phyloP scores from a whole-genome alignment of 2,113 vertebrate genomes.

The Edolisoma coerulescens region DNA sequence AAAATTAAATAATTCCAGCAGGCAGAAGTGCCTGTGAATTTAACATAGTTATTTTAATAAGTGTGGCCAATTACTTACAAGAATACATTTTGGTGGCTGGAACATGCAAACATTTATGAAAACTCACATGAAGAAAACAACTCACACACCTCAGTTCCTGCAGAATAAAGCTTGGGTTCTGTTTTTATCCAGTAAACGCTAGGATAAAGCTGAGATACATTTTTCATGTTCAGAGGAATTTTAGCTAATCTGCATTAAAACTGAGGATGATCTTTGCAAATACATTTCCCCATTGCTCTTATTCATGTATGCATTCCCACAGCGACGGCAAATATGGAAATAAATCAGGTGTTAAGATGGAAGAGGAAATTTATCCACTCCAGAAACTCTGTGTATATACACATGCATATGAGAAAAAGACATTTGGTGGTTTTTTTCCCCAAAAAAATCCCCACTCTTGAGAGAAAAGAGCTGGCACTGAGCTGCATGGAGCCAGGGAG shows the following conservation, averaged over 20 bases:
- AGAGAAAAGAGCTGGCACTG: background rate
- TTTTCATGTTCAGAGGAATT: slow-evolving; percentile 49
- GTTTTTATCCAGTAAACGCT: background rate
- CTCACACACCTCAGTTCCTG: background rate
- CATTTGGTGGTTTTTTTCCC: accelerated
- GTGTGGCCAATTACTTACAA: slow-evolving; percentile 31
- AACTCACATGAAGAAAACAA: background rate
- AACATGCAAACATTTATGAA: background rate
- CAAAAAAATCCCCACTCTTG: background rate
- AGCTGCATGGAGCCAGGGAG: slow-evolving; percentile 8
- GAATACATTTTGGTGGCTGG: background rate
- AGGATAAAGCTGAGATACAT: background rate
- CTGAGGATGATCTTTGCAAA: slow-evolving; percentile 44
- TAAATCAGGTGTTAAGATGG: slow-evolving; percentile 43
- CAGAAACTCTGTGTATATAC: background rate
- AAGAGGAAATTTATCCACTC: slow-evolving; percentile 34
- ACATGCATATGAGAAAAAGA: background rate
- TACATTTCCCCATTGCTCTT: slow-evolving; percentile 31
- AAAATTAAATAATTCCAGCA: slow-evolving; percentile 53
- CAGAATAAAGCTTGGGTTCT: background rate
- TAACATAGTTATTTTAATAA: slow-evolving; percentile 46
- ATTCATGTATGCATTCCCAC: slow-evolving; percentile 31
- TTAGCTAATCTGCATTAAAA: slow-evolving; percentile 65
- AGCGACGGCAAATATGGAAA: slow-evolving; percentile 57
- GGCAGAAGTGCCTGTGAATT: slow-evolving; percentile 62